Percentiles rank a stretch among this genome's conserved stretches.
These are phyloP conservation scores for Falco berigora DNA, from an alignment of 2,797 vertebrate genomes.

Conservation along the genomic window DNA sequence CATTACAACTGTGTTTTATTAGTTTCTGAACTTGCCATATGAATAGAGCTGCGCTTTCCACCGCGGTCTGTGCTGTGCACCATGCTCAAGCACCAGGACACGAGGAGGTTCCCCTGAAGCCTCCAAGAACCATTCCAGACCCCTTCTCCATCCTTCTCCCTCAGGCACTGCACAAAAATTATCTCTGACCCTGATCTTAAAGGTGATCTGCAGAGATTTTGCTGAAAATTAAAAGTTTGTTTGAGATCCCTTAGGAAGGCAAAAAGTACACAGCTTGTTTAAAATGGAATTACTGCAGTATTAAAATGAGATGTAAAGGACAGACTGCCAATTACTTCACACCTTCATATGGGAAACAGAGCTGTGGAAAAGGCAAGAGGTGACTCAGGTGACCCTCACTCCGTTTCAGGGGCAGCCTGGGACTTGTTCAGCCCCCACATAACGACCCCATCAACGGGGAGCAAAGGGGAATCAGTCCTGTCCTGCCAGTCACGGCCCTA, in stretches of 20 bases:
- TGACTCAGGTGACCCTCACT: accelerated
- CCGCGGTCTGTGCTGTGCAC: background rate
- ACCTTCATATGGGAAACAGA: background rate
- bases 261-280: background rate
- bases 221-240: constrained; percentile 48
- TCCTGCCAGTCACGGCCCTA: background rate
- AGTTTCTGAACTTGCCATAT: background rate
- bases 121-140: background rate
- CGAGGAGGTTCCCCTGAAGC: background rate
- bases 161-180: background rate
- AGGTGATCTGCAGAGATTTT: background rate
- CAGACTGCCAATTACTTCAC: background rate
- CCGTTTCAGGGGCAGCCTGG: background rate
- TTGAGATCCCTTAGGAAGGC: constrained; percentile 16
- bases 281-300: constrained; percentile 24
- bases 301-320: background rate
- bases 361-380: background rate
- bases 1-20: background rate
- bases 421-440: accelerated
- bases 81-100: accelerated
- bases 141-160: background rate
- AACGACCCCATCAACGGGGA: accelerated
- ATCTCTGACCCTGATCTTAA: background rate
- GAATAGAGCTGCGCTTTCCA: background rate
- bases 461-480: background rate